Conservation (phyloP, 1,140 invertebrate species). For the Drosophila serrata region DNA sequence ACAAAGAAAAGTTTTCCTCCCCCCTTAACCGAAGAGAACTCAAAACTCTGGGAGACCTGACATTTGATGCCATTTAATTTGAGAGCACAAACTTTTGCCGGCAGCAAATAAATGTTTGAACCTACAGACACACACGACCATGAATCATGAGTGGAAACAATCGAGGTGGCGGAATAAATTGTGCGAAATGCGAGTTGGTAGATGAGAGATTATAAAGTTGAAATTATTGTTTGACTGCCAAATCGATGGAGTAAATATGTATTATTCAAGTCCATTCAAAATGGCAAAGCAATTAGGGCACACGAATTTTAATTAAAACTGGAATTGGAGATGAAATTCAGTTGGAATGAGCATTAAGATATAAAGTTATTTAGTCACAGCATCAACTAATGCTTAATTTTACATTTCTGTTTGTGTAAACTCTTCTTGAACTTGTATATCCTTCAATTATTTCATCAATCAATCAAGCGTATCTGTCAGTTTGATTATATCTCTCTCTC, state of each 20-base stretch:
- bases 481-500: neutral
- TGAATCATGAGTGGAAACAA: conserved; percentile 25
- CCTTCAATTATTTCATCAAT: conserved; percentile 17
- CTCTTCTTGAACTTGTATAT: neutral
- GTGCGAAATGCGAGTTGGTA: neutral
- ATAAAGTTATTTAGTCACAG: too few relatives aligned
- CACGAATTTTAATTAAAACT: neutral
- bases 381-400: too few relatives aligned
- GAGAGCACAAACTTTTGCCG: conserved; percentile 29
- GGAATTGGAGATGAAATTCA: too few relatives aligned
- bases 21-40: neutral
- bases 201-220: conserved; percentile 14
- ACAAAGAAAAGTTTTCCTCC: conserved; percentile 50
- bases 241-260: conserved; percentile 5
- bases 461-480: conserved; percentile 5
- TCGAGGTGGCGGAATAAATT: conserved; percentile 27
- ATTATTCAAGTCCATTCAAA: neutral
- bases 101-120: conserved; percentile 26
- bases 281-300: neutral
- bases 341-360: too few relatives aligned
- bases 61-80: conserved; percentile 50
- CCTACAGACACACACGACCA: neutral
- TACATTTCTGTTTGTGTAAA: too few relatives aligned
- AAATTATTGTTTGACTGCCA: conserved; percentile 21
- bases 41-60: conserved; percentile 18